A percentile compares a stretch with the other conserved stretches of the same genome.
phyloP scores from a whole-genome alignment of 1,140 invertebrate species.

The Kradibia gibbosae region DNA sequence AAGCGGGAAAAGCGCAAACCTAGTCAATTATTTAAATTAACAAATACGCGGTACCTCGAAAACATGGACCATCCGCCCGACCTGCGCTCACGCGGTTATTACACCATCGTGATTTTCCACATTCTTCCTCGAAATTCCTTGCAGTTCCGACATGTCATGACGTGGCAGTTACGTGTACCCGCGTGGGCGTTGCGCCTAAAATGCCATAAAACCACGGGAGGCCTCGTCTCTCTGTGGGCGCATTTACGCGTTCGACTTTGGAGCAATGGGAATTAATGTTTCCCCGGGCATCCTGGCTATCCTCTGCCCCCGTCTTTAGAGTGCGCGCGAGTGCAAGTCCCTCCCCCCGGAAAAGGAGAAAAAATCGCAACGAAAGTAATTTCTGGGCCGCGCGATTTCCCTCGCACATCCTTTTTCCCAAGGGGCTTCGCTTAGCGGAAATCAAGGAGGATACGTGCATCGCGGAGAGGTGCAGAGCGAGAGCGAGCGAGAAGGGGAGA shows the following conservation, averaged over 20 bases:
- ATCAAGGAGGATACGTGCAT: too few relatives aligned
- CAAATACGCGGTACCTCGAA: background rate
- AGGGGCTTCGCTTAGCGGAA: background rate
- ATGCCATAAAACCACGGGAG: conserved; percentile 7
- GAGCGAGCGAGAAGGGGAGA: background rate
- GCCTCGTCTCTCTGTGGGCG: background rate
- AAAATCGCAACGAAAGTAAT: conserved; percentile 48
- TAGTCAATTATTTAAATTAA: conserved; percentile 12
- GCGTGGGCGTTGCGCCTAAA: background rate
- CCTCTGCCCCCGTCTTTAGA: too few relatives aligned
- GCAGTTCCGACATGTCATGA: background rate
- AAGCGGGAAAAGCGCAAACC: background rate
- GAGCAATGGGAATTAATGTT: conserved; percentile 49
- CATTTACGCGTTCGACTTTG: background rate
- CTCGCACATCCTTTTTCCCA: conserved; percentile 6
- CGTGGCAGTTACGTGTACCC: background rate
- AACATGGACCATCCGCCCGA: background rate
- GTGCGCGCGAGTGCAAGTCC: too few relatives aligned
- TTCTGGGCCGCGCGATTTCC: conserved; percentile 11
- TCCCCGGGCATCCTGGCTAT: background rate
- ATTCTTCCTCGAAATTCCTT: conserved; percentile 30
- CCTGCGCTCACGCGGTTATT: conserved; percentile 7
- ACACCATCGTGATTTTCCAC: conserved; percentile 32
- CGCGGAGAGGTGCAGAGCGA: conserved; percentile 2
- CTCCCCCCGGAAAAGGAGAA: conserved; percentile 24